A percentile compares a stretch with the other conserved stretches of the same genome.
Conservation (phyloP, 1,140 invertebrate species). For the Choristoneura fumiferana region DNA sequence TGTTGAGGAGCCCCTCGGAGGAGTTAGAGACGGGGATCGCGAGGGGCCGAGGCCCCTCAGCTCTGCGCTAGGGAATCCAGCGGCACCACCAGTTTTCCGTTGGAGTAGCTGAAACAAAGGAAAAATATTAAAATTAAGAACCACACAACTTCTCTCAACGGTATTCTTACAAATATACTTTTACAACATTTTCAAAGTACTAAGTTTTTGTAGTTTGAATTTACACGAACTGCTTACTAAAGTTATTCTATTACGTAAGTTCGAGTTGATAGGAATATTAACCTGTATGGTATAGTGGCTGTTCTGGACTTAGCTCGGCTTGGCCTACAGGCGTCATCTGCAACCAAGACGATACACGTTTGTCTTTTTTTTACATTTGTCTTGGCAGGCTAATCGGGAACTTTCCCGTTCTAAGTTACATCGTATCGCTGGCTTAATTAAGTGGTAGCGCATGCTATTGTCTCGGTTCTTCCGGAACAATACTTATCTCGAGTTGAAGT, state of each 20-base stretch:
- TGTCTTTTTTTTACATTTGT: conserved; percentile 32
- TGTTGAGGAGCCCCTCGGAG: conserved; percentile 53
- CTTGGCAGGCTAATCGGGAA: conserved; percentile 46
- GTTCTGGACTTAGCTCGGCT: conserved; percentile 77
- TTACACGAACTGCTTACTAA: conserved; percentile 3
- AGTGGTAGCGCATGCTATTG: conserved; percentile 69
- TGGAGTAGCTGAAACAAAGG: conserved; percentile 74
- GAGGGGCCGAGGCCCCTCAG: conserved; percentile 62
- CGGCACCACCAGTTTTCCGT: conserved; percentile 79
- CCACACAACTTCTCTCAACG: neutral
- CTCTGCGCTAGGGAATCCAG: conserved; percentile 77
- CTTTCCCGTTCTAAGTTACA: conserved; percentile 46
- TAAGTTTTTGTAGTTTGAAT: neutral
- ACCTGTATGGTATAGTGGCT: conserved; percentile 73
- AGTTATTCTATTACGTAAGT: conserved; percentile 10
- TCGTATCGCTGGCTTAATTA: conserved; percentile 65
- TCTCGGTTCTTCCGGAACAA: conserved; percentile 67
- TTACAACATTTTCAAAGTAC: conserved; percentile 25
- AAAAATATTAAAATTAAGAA: conserved; percentile 32
- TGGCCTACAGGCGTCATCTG: conserved; percentile 76
- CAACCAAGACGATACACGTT: conserved; percentile 62
- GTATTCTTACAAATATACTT: conserved; percentile 17
- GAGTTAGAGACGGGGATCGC: conserved; percentile 54
- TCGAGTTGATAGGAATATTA: conserved; percentile 33
- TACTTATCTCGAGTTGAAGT: conserved; percentile 70